Base-by-base conservation (phyloP, 2,797 vertebrate species). In the Xenentodon cancila region DNA sequence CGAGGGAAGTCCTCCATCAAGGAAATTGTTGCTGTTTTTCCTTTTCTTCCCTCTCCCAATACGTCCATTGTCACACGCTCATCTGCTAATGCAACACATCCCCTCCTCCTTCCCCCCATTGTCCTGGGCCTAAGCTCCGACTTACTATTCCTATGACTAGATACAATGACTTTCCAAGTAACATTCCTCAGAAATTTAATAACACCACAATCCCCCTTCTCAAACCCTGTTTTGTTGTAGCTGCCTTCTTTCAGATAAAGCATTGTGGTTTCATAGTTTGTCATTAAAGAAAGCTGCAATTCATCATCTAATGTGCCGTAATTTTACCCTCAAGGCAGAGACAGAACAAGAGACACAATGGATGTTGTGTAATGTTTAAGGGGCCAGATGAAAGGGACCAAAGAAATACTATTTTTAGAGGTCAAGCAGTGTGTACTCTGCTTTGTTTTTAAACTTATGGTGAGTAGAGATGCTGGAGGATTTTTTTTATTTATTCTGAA, bases 1-100 rank as follows among this genome's bases (percentile, higher is more conserved):
- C 71, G 79, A 51, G 37, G 88, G 83, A 88, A 86, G 82, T 88
- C 84, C 91, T 90, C 84, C 88, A 91, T 90, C 88, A 88, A 74
- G 77, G 63, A 85, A 80, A 87, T 82, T 68, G 77, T 73, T 62
- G 64, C 59, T 60, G 42, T 77, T 72, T 78, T 76, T 71, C 22
- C 9, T 58, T 54, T 60, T 20, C 47, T 37, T 44, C 45, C 80
- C 54, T 57, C 59, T 70, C 45, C 84, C 81, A 92, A 87, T 87
- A 81, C 64, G 59, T 75, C 75, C 71, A 89, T 87, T 92, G 86
- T 89, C 53, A 58, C 59, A 61, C 53, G 59, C 54, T 69, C 62
- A 67, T 80, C 59, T 71, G 37, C 67, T 84, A 74, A 87, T 78
- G 70, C 60, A 86, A 70, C 22, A 3, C 77, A 77, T 57, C 69